Conservation (phyloP, 2,113 vertebrate genomes). For the Halcyon senegalensis region DNA sequence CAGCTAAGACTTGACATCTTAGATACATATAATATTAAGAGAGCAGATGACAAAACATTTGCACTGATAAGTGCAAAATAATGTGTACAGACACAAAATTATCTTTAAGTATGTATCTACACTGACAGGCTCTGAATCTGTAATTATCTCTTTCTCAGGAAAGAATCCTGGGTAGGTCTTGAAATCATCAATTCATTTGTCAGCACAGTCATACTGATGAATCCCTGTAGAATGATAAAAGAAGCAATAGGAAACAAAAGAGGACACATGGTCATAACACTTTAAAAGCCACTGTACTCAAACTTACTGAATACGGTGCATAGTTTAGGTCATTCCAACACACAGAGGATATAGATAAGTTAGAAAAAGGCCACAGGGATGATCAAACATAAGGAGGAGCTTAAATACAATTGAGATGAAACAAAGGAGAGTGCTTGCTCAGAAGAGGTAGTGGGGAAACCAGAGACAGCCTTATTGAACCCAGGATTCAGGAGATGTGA, state of each 20-base stretch:
- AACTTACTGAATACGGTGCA: background rate
- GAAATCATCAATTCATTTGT: background rate
- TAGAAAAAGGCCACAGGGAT: background rate
- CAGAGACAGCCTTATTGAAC: background rate
- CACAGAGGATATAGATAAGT: background rate
- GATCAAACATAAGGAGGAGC: background rate
- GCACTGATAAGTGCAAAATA: background rate
- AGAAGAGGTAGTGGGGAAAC: background rate
- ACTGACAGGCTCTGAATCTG: background rate
- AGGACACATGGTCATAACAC: background rate
- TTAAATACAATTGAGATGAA: background rate
- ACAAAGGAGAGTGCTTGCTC: background rate
- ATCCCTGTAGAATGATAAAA: background rate
- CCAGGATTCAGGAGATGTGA: background rate
- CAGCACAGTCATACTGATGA: background rate
- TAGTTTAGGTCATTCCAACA: background rate
- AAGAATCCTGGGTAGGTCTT: background rate
- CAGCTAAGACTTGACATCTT: background rate
- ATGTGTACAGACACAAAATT: background rate
- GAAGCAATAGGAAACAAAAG: background rate
- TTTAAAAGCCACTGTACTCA: background rate
- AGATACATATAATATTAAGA: background rate
- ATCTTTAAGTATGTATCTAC: background rate
- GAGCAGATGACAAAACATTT: constrained; percentile 17
- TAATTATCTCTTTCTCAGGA: background rate